Base-by-base conservation (phyloP, 2,797 vertebrate species). In the Anabacerthia variegaticeps region DNA sequence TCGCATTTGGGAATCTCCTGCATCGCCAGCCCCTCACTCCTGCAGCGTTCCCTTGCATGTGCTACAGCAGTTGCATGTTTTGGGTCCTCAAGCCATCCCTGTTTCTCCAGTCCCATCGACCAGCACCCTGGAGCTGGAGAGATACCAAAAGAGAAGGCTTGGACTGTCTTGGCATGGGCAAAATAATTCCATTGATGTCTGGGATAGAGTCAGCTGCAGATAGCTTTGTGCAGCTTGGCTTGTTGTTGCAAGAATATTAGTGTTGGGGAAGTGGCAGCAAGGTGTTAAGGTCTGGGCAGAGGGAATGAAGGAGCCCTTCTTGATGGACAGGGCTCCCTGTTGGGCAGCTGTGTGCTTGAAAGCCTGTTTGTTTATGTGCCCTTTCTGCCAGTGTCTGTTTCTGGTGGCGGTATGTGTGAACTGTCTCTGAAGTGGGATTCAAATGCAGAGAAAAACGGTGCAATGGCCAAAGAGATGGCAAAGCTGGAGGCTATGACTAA, bases 21-120 rank as follows among this genome's bases (percentile, higher is more conserved):
- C 43, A 34, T 49, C 0, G 0, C 72, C 43, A 76, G 56, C 6
- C 28, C 16, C 41, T 77, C 4, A 0, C 20, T 69, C 55, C 54
- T 3, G 0, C 52, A 69, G 46, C 39, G 9, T 16, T 58, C 62
- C 20, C 58, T 90, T 85, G 34, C 52, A 46, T 9, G 1, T 49
- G 32, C 56, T 71, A 20, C 44, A 67, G 16, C 28, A 68, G n/a
- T 34, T 79, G 37, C 3, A 5, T 79, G 61, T 55, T 21, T 27
- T 84, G 46, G 7, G 27, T 85, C 22, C 30, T 66, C 3, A 26
- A 28, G 36, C 32, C 10, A 11, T 65, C 19, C 18, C 36, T 1
- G 1, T 11, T 5, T 68, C 30, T 81, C 55, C 59, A 73, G 62
- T 71, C 44, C 21, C 30, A 67, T 62, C 74, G 77, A 2, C 41